Evolutionary conservation across 2,113 vertebrate species (phyloP).

Genomic region (Nothoprocta pentlandii): DNA sequence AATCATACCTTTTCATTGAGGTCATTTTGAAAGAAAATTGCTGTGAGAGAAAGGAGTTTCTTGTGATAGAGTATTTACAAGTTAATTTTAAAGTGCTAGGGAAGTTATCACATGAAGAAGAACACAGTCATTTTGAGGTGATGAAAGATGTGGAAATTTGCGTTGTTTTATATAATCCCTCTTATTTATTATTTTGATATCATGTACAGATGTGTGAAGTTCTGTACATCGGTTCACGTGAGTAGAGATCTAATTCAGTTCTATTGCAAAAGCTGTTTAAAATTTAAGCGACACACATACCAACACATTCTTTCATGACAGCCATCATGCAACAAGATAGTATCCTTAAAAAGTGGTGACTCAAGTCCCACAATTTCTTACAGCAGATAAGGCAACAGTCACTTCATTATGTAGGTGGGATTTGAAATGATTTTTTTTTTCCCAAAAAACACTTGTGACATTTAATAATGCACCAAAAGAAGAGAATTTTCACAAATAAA

Average conservation of each 20-base stretch:
- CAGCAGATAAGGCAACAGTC: background rate
- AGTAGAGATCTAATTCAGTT: background rate
- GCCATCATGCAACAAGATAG: conserved; percentile 12
- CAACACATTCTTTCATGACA: conserved; percentile 34
- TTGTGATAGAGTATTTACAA: background rate
- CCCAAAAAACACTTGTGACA: background rate
- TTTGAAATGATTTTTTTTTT: background rate
- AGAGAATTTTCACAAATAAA: conserved; percentile 7
- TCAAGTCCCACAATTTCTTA: background rate
- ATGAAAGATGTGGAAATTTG: background rate
- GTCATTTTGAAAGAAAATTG: background rate
- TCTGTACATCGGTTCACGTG: accelerated
- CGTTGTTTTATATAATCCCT: background rate
- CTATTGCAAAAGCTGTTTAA: background rate
- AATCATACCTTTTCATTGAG: background rate
- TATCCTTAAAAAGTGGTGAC: conserved; percentile 9
- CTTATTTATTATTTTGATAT: background rate
- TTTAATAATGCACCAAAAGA: background rate
- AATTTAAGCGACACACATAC: background rate
- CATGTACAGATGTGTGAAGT: background rate
- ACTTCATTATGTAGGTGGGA: background rate
- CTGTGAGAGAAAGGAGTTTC: background rate
- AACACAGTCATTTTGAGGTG: background rate
- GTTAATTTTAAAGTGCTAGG: background rate
- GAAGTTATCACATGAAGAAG: background rate